Conservation (phyloP, 1,140 invertebrate genomes). For the Trissolcus basalis region DNA sequence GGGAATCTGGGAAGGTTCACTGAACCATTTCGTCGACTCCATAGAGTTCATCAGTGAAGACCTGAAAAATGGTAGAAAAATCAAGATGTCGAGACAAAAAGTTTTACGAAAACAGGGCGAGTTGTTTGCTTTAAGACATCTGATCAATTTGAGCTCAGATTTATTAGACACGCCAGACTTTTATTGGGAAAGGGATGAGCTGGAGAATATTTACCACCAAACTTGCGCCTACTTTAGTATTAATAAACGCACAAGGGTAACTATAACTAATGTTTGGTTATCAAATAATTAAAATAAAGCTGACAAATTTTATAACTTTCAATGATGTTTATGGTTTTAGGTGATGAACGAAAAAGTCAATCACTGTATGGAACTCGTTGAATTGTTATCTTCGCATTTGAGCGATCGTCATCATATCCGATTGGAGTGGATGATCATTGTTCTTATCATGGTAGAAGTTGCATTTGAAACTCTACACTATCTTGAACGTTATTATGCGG, state of each 20-base stretch:
- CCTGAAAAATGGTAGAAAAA: constrained; percentile 82
- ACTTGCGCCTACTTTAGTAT: constrained; percentile 91
- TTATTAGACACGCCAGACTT: constrained; percentile 96
- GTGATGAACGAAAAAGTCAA: constrained; percentile 96
- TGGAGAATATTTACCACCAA: constrained; percentile 89
- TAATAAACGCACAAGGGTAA: constrained; percentile 86
- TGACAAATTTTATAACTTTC: no score
- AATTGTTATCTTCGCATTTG: constrained; percentile 90
- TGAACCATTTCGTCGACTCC: constrained; percentile 88
- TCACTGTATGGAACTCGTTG: constrained; percentile 93
- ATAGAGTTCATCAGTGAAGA: constrained; percentile 89
- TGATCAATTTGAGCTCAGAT: constrained; percentile 95
- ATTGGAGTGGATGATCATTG: constrained; percentile 97
- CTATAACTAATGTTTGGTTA: constrained; percentile 6
- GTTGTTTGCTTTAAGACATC: constrained; percentile 91
- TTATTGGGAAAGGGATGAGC: constrained; percentile 95
- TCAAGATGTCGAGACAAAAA: constrained; percentile 82
- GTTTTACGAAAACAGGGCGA: constrained; percentile 94
- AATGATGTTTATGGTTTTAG: constrained; percentile 72
- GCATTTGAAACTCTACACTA: constrained; percentile 91
- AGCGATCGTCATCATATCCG: constrained; percentile 93
- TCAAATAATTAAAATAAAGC: no score
- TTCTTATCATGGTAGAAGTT: constrained; percentile 96
- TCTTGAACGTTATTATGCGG: constrained; percentile 75
- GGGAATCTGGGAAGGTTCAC: constrained; percentile 91